These are phyloP conservation scores for Platypus cylindrus DNA, from an alignment of 2,888 invertebrate genomes.

Conservation along the genomic window DNA sequence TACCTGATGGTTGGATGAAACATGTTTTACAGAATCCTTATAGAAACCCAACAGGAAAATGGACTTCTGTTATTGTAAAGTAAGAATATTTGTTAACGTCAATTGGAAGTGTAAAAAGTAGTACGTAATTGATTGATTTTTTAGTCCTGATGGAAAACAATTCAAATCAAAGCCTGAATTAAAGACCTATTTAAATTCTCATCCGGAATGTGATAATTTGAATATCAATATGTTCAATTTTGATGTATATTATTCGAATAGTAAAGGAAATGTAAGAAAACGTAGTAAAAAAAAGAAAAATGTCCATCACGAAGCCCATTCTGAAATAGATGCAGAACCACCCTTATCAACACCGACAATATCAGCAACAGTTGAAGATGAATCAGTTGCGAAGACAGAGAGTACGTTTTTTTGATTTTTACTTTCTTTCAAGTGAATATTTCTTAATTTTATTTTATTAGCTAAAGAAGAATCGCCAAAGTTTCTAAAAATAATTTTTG, in stretches of 20 bases:
- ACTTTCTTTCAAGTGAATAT: background rate
- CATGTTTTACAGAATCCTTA: slow-evolving; percentile 61
- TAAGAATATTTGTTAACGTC: slow-evolving; percentile 23
- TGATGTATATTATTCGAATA: no score
- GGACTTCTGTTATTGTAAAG: slow-evolving; percentile 67
- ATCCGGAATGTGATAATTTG: slow-evolving; percentile 26
- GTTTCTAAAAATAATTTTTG: slow-evolving; percentile 37
- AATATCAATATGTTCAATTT: slow-evolving; percentile 29
- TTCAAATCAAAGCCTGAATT: slow-evolving; percentile 48
- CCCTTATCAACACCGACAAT: no score
- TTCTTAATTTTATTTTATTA: slow-evolving; percentile 31
- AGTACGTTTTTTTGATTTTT: slow-evolving; percentile 13
- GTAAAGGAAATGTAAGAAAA: slow-evolving; percentile 23
- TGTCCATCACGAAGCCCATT: slow-evolving; percentile 1
- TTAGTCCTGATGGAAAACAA: slow-evolving; percentile 46
- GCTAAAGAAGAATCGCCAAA: slow-evolving; percentile 20
- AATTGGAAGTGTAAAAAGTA: background rate
- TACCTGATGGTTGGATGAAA: slow-evolving; percentile 67
- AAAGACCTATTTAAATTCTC: slow-evolving; percentile 34
- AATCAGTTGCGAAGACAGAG: slow-evolving; percentile 17
- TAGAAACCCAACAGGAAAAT: slow-evolving; percentile 63
- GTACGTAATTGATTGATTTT: slow-evolving; percentile 7
- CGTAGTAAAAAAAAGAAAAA: slow-evolving; percentile 1
- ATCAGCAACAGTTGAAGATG: slow-evolving; percentile 7
- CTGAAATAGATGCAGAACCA: background rate